Percentiles rank a stretch among this genome's conserved stretches.
Conservation (phyloP, 2,888 invertebrate genomes). For the Linyphia triangularis region DNA sequence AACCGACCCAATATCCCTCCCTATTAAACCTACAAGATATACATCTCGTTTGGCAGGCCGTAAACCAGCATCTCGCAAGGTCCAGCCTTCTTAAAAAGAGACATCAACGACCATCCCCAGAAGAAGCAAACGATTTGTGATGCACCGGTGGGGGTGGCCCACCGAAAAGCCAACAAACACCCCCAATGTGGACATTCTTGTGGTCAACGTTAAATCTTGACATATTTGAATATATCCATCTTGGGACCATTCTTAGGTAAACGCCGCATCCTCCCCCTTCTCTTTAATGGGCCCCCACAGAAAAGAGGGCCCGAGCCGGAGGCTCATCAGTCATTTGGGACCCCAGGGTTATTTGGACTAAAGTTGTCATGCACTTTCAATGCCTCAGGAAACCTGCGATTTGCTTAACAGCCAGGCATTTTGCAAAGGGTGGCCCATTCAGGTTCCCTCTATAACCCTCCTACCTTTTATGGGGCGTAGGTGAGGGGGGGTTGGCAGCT, state of each 20-base stretch:
- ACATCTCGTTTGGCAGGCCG: background rate
- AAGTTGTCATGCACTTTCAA: slow-evolving; percentile 53
- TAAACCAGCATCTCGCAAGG: slow-evolving; percentile 34
- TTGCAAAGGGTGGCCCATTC: slow-evolving; percentile 17
- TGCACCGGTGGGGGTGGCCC: slow-evolving; percentile 14
- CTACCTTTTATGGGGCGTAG: background rate
- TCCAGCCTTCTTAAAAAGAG: slow-evolving; percentile 25
- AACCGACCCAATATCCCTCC: background rate
- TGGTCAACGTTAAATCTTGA: slow-evolving; percentile 59
- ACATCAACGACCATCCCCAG: slow-evolving; percentile 26
- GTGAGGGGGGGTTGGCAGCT: background rate
- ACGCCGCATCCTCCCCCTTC: slow-evolving; percentile 26
- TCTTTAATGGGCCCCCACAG: slow-evolving; percentile 39
- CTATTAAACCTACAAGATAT: slow-evolving; percentile 24
- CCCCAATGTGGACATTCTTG: slow-evolving; percentile 43
- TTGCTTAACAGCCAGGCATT: slow-evolving; percentile 29
- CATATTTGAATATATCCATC: slow-evolving; percentile 54
- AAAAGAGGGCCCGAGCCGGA: slow-evolving; percentile 12
- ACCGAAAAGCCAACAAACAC: slow-evolving; percentile 28
- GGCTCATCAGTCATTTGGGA: slow-evolving; percentile 47
- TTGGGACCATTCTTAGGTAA: slow-evolving; percentile 35
- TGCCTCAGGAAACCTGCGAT: slow-evolving; percentile 18
- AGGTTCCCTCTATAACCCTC: background rate
- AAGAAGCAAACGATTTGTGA: slow-evolving; percentile 34
- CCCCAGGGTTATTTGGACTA: slow-evolving; percentile 62